Evolutionary conservation across 2,888 invertebrate species (phyloP), one percentile per base, ranked within the genome.

Genomic region (Pristionchus exspectatus): DNA sequence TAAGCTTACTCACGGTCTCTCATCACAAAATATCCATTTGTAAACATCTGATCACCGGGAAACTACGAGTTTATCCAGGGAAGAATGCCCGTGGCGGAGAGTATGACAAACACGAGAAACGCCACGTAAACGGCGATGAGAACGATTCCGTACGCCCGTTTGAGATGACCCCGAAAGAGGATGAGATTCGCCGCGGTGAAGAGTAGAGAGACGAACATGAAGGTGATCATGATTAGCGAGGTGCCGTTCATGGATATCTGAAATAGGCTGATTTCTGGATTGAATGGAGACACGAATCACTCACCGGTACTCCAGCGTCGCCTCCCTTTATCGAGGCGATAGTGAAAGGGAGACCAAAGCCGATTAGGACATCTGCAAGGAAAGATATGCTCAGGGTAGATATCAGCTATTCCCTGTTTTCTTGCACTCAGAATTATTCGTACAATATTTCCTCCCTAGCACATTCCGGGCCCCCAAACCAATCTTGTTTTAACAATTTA

Each of bases 61-160:
- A 7, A 50, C 44, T 50, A 50, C 9, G 44, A 50, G 5, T 72
- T 72, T 74, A 81, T 81, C 81, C 81, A 81, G 0, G n/a, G n/a
- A n/a, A 81, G 81, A 14, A 81, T 50, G n/a, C 50, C 50, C 50
- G 81, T 81, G 10, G 81, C 50, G 5, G 81, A 81, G 2, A 88
- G 38, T 9, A 88, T 54, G 33, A 88, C 74, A 74, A 88, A 88
- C 16, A 88, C 30, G 14, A 88, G 74, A 33, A 88, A 88, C n/a
- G 87, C 30, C 24, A 74, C n/a, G 24, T 88, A 88, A 18, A 88
- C 44, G 9, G 3, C 30, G 7, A 88, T 74, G 2, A 88, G 54
- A 88, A 21, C 14, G 33, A 88, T 30, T 10, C 63, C 87, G 44
- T 88, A 74, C 16, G 16, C 0, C 56, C 87, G 38, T 10, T 44